Evolutionary conservation across 2,888 invertebrate species (phyloP).

Genomic region (Melanophora roralis): DNA sequence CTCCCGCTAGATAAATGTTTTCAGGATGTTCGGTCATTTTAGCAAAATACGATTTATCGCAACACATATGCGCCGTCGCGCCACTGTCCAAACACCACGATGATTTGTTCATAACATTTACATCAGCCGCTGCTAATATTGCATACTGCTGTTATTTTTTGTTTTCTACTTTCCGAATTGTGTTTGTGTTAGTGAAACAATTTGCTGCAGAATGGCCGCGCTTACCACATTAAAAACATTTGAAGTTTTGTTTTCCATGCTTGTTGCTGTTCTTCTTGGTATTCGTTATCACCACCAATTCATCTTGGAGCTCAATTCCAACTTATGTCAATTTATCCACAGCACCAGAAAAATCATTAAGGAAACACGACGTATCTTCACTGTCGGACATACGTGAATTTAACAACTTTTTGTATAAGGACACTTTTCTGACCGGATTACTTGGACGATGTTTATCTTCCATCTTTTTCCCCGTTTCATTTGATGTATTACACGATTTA

Average conservation of each 20-base stretch:
- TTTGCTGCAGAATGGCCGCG: constrained; percentile 4
- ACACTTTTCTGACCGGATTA: not conserved
- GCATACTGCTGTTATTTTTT: not conserved
- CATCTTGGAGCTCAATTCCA: not conserved
- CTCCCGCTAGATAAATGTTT: not conserved
- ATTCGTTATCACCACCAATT: not conserved
- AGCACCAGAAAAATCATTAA: constrained; percentile 1
- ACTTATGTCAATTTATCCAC: constrained; percentile 23
- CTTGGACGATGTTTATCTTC: constrained; percentile 27
- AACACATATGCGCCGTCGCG: constrained; percentile 31
- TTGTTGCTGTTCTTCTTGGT: not conserved
- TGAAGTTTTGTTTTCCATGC: not conserved
- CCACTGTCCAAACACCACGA: constrained; percentile 22
- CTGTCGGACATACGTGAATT: constrained; percentile 15
- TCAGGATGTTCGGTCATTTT: not conserved
- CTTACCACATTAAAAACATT: constrained; percentile 31
- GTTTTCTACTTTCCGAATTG: not conserved
- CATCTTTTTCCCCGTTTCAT: constrained; percentile 25
- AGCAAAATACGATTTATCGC: not conserved
- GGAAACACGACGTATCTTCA: constrained; percentile 19
- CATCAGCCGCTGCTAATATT: not conserved
- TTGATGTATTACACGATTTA: constrained; percentile 55
- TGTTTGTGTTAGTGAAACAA: constrained; percentile 10
- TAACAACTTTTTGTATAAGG: constrained; percentile 11
- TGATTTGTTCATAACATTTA: not conserved